Conservation (phyloP, 2,888 invertebrate genomes). For the Xylota sylvarum region DNA sequence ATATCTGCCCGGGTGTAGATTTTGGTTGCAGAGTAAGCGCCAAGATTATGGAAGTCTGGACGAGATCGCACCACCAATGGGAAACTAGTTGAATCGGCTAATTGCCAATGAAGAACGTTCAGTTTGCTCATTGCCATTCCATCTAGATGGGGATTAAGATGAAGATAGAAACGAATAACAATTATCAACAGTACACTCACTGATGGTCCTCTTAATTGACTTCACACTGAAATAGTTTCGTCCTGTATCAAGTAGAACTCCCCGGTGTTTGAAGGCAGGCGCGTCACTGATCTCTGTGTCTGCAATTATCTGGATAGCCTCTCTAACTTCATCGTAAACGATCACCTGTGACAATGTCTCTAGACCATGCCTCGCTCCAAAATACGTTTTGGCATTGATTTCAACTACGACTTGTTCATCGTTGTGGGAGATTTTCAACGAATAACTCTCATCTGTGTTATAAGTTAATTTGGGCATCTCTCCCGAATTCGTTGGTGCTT, state of each 20-base stretch:
- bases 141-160: constrained; percentile 85
- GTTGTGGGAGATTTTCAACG: constrained; percentile 80
- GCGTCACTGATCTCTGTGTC: constrained; percentile 89
- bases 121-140: constrained; percentile 96
- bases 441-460: constrained; percentile 86
- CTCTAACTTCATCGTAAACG: constrained; percentile 83
- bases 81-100: constrained; percentile 97
- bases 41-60: constrained; percentile 90
- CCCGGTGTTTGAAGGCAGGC: constrained; percentile 95
- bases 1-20: constrained; percentile 87
- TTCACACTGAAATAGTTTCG: constrained; percentile 93
- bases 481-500: constrained; percentile 51
- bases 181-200: constrained; percentile 81
- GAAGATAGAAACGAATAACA: not conserved
- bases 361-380: constrained; percentile 88
- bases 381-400: constrained; percentile 86
- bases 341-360: constrained; percentile 86
- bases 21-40: constrained; percentile 91
- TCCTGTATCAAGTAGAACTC: constrained; percentile 94
- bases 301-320: constrained; percentile 86
- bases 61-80: constrained; percentile 91
- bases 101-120: constrained; percentile 98
- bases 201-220: constrained; percentile 90
- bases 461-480: constrained; percentile 83
- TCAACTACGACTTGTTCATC: constrained; percentile 84